phyloP scores from a whole-genome alignment of 2,797 vertebrate species.

The Phoxinus dragarum region DNA sequence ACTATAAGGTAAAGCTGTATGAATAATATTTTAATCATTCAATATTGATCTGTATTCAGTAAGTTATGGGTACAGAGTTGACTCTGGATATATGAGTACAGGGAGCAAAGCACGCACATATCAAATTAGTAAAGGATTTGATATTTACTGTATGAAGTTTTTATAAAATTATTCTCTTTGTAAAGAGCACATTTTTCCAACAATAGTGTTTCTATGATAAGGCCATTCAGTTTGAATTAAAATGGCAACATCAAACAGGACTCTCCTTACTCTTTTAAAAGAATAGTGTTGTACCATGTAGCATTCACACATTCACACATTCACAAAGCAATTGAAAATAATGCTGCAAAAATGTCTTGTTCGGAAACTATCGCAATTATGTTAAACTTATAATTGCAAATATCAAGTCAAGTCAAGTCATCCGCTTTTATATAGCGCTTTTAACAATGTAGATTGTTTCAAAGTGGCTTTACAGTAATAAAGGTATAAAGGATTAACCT shows the following conservation, averaged over 20 bases:
- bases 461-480: too few species aligned
- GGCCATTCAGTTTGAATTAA: background rate
- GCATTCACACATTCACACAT: background rate
- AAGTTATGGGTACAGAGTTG: conserved; percentile 12
- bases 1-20: conserved; percentile 40
- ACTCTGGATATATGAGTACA: background rate
- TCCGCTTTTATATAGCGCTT: too few species aligned
- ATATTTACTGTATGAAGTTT: background rate
- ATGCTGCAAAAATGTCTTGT: background rate
- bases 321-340: background rate
- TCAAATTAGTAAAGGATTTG: background rate
- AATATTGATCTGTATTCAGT: conserved; percentile 26
- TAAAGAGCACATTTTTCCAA: background rate
- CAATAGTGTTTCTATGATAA: background rate
- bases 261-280: background rate
- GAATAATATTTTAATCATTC: conserved; percentile 41
- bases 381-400: background rate
- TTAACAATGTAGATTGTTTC: too few species aligned
- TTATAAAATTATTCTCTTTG: background rate
- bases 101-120: background rate
- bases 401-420: background rate
- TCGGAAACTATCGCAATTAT: background rate
- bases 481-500: too few species aligned
- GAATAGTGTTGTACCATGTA: background rate
- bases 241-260: background rate